Percentiles rank a stretch among this genome's conserved stretches.
Conservation (phyloP, 35 echinoderm and acorn worm genomes). For the Strongylocentrotus purpuratus region DNA sequence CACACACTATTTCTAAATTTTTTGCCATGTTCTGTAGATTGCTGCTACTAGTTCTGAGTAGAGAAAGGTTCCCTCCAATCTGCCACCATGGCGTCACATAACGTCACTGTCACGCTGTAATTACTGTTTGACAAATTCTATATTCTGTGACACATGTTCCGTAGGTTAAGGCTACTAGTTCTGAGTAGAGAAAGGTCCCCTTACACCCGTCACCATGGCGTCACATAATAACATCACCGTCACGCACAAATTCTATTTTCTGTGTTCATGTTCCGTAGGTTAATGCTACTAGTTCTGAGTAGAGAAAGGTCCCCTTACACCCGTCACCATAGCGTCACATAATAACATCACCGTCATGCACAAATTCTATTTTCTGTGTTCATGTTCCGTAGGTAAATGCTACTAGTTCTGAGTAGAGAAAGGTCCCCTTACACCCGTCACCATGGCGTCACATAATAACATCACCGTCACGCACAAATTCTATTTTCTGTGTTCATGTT, state of each 20-base stretch:
- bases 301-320: neutral
- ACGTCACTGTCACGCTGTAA: neutral
- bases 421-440: neutral
- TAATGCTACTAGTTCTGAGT: neutral
- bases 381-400: neutral
- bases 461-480: neutral
- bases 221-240: neutral
- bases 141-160: neutral
- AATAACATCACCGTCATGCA: no score
- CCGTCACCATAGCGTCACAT: constrained; percentile 9
- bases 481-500: neutral
- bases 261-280: neutral
- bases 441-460: constrained; percentile 30
- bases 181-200: neutral
- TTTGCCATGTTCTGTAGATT: neutral
- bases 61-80: neutral
- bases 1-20: neutral
- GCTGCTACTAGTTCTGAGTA: neutral
- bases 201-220: neutral
- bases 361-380: neutral
- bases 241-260: neutral
- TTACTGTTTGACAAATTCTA: neutral
- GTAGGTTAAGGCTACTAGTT: neutral
- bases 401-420: neutral
- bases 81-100: constrained; percentile 16